Conservation (phyloP, 2,888 invertebrate species). For the Brenthis ino region DNA sequence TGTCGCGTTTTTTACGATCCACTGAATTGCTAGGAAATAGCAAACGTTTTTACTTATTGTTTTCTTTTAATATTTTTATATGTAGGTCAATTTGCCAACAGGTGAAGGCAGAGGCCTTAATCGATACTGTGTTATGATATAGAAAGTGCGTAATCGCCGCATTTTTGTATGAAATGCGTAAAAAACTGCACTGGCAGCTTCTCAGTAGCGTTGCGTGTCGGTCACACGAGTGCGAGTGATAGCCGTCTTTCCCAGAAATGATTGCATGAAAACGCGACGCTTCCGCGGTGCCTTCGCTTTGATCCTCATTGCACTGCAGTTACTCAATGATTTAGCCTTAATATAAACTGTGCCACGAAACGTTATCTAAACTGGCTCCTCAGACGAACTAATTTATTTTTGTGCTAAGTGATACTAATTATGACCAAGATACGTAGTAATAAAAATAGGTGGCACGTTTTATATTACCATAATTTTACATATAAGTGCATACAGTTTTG, state of each 20-base stretch:
- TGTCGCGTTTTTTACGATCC: background rate
- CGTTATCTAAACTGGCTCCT: slow-evolving; percentile 35
- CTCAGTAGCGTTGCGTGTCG: slow-evolving; percentile 49
- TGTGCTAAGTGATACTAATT: slow-evolving; percentile 27
- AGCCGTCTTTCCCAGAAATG: slow-evolving; percentile 64
- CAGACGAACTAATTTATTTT: slow-evolving; percentile 30
- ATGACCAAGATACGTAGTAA: background rate
- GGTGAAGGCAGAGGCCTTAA: slow-evolving; percentile 8
- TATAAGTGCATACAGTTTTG: too few species aligned
- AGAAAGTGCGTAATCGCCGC: slow-evolving; percentile 40
- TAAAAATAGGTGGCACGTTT: too few species aligned
- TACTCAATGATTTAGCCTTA: slow-evolving; percentile 36
- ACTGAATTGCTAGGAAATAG: background rate
- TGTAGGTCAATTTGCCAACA: slow-evolving; percentile 16
- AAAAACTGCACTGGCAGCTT: slow-evolving; percentile 58
- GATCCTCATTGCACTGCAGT: slow-evolving; percentile 36
- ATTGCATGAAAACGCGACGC: slow-evolving; percentile 59
- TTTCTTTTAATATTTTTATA: background rate
- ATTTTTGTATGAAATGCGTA: slow-evolving; percentile 42
- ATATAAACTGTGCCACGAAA: slow-evolving; percentile 32
- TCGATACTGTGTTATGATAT: slow-evolving; percentile 27
- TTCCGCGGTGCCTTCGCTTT: slow-evolving; percentile 47
- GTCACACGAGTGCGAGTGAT: slow-evolving; percentile 49
- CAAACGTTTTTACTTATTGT: background rate
- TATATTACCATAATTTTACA: too few species aligned